These are phyloP conservation scores for Pelodiscus sinensis DNA, from an alignment of 2,113 vertebrate genomes.

Conservation along the genomic window DNA sequence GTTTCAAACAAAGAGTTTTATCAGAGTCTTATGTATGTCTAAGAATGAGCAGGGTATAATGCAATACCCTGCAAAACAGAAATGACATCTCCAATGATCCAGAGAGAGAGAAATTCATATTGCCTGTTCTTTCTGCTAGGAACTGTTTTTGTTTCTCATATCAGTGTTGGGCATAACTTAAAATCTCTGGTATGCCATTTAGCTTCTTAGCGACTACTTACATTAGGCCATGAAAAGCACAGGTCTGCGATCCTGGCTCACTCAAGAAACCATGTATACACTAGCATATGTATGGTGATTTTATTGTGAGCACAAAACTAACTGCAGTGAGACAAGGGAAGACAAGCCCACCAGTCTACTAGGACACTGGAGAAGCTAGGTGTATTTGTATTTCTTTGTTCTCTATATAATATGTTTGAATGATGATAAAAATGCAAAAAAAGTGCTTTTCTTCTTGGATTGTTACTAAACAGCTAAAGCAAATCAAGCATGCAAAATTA, in stretches of 20 bases:
- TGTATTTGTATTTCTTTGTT: background rate
- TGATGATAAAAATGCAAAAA: too few relatives aligned
- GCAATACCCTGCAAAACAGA: background rate
- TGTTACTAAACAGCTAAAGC: background rate
- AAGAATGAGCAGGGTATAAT: background rate
- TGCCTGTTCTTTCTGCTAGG: background rate
- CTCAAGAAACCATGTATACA: background rate
- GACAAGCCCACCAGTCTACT: background rate
- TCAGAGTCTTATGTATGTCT: background rate
- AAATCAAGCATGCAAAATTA: background rate
- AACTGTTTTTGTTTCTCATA: background rate
- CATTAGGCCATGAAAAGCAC: background rate
- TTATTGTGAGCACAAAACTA: background rate
- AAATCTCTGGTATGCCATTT: background rate
- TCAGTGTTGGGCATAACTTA: background rate
- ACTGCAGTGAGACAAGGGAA: background rate
- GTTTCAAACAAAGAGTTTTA: background rate
- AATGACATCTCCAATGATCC: background rate
- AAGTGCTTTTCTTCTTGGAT: background rate
- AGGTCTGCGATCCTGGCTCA: background rate
- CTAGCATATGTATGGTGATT: background rate
- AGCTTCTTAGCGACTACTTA: background rate
- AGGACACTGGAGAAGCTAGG: background rate
- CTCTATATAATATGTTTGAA: background rate
- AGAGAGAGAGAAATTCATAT: background rate